phyloP scores from a whole-genome alignment of 2,888 invertebrate genomes.

The Mimas tiliae region DNA sequence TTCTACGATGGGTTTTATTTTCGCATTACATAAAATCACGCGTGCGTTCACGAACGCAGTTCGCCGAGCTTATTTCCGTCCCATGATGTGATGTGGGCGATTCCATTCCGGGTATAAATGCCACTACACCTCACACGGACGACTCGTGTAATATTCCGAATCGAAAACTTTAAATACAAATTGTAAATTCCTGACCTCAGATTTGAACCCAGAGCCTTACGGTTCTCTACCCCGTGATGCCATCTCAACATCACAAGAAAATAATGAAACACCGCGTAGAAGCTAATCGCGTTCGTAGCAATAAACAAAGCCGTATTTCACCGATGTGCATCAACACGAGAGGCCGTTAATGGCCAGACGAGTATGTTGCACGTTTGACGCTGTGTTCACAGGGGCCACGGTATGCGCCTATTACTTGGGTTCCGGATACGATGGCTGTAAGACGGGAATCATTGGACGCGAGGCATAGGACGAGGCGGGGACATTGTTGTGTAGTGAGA shows the following conservation, averaged over 20 bases:
- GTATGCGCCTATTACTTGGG: constrained; percentile 75
- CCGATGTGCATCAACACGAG: constrained; percentile 45
- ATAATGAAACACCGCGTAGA: constrained; percentile 28
- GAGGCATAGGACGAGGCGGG: constrained; percentile 40
- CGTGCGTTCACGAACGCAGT: too few species aligned
- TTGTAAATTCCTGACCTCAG: too few species aligned
- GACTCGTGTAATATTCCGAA: too few species aligned
- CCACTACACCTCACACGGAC: too few species aligned
- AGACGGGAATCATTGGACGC: constrained; percentile 57
- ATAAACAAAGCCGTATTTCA: constrained; percentile 50
- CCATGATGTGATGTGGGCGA: too few species aligned
- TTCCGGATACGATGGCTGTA: constrained; percentile 53
- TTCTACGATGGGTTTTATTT: too few species aligned
- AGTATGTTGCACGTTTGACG: constrained; percentile 51
- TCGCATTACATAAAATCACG: too few species aligned
- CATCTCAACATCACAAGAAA: neutral
- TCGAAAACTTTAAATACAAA: too few species aligned
- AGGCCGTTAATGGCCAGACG: constrained; percentile 65
- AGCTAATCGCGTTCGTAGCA: constrained; percentile 41
- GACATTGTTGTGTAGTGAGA: constrained; percentile 29
- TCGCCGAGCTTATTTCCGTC: too few species aligned
- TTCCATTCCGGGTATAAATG: too few species aligned
- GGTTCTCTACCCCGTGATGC: too few species aligned
- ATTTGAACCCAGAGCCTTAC: too few species aligned
- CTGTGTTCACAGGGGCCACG: constrained; percentile 66